A percentile compares a stretch with the other conserved stretches of the same genome.
These are phyloP conservation scores for Callithrix jacchus DNA, from an alignment of 2,113 vertebrate genomes.

Conservation along the genomic window DNA sequence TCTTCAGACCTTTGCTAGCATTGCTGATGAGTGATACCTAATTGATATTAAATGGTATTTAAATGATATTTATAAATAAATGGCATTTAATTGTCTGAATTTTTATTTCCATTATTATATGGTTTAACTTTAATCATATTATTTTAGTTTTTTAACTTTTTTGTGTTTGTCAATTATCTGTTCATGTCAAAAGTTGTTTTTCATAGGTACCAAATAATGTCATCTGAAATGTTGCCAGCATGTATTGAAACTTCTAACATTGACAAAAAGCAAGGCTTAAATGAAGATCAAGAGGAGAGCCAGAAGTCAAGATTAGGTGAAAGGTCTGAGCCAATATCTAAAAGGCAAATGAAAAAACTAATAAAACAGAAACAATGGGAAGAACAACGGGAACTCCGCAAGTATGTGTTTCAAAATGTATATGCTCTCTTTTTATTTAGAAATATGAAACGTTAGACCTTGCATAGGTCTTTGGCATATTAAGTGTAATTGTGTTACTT, in stretches of 20 bases:
- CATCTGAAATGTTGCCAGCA: slow-evolving; percentile 49
- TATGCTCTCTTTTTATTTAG: not conserved
- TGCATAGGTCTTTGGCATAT: not conserved
- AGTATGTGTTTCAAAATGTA: slow-evolving; percentile 83
- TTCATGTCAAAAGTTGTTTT: slow-evolving; percentile 41
- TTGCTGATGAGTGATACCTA: not conserved
- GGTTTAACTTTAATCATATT: not conserved
- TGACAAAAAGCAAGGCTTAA: slow-evolving; percentile 51
- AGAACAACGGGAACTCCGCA: slow-evolving; percentile 92
- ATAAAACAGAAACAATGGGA: slow-evolving; percentile 96
- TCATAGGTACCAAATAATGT: slow-evolving; percentile 72
- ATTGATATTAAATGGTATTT: not conserved
- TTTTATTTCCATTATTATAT: not conserved
- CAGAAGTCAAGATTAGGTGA: slow-evolving; percentile 50
- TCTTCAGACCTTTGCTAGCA: not conserved
- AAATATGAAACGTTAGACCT: not conserved
- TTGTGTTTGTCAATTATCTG: slow-evolving; percentile 24
- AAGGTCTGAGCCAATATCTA: slow-evolving; percentile 85
- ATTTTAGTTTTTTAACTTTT: not conserved
- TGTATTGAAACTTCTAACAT: slow-evolving; percentile 46
- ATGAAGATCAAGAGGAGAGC: not conserved
- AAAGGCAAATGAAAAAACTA: slow-evolving; percentile 93
- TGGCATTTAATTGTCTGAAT: not conserved
- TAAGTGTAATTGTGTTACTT: not conserved
- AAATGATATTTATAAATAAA: not conserved